Evolutionary conservation across 2,113 vertebrate genomes (phyloP).

Genomic region (Colaptes auratus): DNA sequence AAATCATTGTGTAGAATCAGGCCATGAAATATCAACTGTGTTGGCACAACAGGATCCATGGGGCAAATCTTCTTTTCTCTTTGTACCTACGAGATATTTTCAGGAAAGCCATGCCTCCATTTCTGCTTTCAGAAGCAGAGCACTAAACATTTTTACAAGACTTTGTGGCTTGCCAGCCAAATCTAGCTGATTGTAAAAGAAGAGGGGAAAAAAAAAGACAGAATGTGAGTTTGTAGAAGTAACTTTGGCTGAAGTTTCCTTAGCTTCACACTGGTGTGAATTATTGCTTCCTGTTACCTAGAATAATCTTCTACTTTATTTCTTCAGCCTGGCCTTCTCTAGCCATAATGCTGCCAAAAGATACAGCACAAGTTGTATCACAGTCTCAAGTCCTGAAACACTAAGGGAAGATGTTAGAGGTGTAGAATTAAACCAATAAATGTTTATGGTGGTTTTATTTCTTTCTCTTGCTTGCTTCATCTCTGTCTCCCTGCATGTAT

Average conservation of each 20-base stretch:
- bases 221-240: neutral
- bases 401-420: neutral
- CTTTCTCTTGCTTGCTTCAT: neutral
- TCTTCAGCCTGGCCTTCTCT: neutral
- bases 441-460: neutral
- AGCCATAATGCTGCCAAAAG: slow-evolving; percentile 28
- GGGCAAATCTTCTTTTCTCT: neutral
- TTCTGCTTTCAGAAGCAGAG: neutral
- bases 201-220: neutral
- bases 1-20: neutral
- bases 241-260: slow-evolving; percentile 19
- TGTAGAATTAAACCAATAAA: neutral
- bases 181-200: neutral
- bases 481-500: neutral
- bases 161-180: neutral
- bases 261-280: slow-evolving; percentile 12
- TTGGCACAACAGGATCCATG: neutral
- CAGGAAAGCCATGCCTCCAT: neutral
- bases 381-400: neutral
- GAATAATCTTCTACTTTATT: slow-evolving; percentile 51
- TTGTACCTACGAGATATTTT: neutral
- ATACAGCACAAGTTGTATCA: neutral
- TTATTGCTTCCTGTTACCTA: slow-evolving; percentile 58
- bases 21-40: neutral
- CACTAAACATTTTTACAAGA: neutral